Percentiles rank a stretch among this genome's conserved stretches.
phyloP scores from a whole-genome alignment of 2,888 invertebrate genomes.

The Melanostoma mellinum region DNA sequence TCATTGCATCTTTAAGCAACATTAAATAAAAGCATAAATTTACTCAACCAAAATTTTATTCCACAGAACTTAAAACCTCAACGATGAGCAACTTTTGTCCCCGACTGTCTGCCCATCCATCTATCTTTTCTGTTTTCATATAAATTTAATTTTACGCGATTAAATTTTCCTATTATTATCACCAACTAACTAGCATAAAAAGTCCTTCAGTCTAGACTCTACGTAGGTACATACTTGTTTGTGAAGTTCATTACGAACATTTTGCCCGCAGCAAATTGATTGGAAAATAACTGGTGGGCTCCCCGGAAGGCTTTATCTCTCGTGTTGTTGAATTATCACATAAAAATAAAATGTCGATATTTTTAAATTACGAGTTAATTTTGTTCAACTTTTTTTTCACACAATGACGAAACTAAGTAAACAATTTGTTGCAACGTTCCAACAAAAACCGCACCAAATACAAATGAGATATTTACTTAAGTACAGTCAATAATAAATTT shows the following conservation, averaged over 20 bases:
- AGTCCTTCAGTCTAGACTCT: constrained; percentile 13
- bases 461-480: neutral
- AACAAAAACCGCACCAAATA: constrained; percentile 22
- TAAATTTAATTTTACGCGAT: neutral
- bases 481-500: too few species aligned
- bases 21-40: too few species aligned
- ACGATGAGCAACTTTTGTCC: too few species aligned
- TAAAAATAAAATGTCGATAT: constrained; percentile 8
- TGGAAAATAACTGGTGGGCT: neutral
- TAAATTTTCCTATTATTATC: constrained; percentile 8
- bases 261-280: neutral
- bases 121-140: too few species aligned
- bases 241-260: neutral
- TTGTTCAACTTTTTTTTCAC: constrained; percentile 1
- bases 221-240: constrained; percentile 20
- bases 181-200: neutral
- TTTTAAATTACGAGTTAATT: neutral
- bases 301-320: neutral
- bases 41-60: too few species aligned
- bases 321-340: constrained; percentile 15
- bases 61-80: too few species aligned
- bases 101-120: too few species aligned
- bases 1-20: too few species aligned
- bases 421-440: neutral
- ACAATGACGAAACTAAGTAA: constrained; percentile 20